Conservation (phyloP, 1,140 invertebrate species). For the Cydia pomonella region DNA sequence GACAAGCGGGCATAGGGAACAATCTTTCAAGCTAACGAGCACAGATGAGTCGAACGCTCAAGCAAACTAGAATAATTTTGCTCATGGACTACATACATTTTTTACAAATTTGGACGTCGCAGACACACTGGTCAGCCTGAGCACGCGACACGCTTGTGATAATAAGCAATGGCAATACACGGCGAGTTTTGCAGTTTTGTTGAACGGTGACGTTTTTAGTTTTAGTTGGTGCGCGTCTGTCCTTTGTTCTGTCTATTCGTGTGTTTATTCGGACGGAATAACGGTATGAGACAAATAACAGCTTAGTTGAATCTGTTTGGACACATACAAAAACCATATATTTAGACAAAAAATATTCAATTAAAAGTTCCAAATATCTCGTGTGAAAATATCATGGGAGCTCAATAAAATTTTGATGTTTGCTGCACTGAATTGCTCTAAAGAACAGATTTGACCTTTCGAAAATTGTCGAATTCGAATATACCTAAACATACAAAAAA, state of each 20-base stretch:
- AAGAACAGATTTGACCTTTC: too few species aligned
- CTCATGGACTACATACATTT: not conserved
- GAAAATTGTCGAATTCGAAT: too few species aligned
- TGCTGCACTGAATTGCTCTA: too few species aligned
- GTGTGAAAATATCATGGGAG: too few species aligned
- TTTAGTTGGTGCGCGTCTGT: conserved; percentile 44
- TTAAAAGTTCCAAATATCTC: conserved; percentile 23
- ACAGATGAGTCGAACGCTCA: not conserved
- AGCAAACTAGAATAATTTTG: not conserved
- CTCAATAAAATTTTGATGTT: too few species aligned
- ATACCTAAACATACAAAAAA: too few species aligned
- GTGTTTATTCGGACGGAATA: conserved; percentile 52
- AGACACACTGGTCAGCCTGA: not conserved
- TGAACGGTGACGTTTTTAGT: conserved; percentile 43
- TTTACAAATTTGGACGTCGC: not conserved
- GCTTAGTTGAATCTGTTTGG: conserved; percentile 19
- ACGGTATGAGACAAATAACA: conserved; percentile 51
- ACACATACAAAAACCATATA: not conserved
- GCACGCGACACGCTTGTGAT: not conserved
- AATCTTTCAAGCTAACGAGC: conserved; percentile 3
- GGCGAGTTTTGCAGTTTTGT: conserved; percentile 35
- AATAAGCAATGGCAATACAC: not conserved
- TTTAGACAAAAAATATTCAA: conserved; percentile 40
- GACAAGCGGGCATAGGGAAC: conserved; percentile 35
- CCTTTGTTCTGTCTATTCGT: conserved; percentile 51